Evolutionary conservation across 2,113 vertebrate genomes (phyloP), one percentile per base, ranked within the genome.

Genomic region (Triplophysa tibetana): DNA sequence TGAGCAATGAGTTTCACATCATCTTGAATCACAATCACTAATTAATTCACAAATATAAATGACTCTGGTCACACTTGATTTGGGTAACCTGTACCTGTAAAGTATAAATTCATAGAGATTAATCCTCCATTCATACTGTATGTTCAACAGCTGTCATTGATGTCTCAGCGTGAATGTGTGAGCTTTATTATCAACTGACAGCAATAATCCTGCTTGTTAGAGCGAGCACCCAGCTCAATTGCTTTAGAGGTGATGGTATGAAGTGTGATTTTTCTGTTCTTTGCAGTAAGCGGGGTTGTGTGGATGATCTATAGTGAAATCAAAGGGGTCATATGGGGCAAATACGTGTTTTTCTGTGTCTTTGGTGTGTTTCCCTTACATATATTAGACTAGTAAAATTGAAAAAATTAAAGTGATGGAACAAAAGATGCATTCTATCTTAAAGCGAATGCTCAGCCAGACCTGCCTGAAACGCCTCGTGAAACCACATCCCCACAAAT

Each of bases 131-230:
- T 5, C 16, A 11, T 23, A 9, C 67, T 52, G 67, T 45, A 72
- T 56, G 70, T 73, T 12, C n/a, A 73, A 60, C 33, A 73, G 54
- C 70, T 61, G 29, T 60, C 70, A 73, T 33, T 60, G 23, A 73
- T 24, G 41, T 73, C 70, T 41, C 6, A 41, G 54, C n/a, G 41
- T 73, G 33, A 17, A 60, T 24, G 17, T 41, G 58, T 3, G 1
- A 60, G 33, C 33, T 23, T 24, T 24, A 43, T 0, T 11, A 54
- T 60, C 54, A 73, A 33, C 16, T 73, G 17, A 72, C 14, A 60
- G 41, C 43, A 6, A 16, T n/a, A n/a, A 48, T 9, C 19, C 70
- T 1, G n/a, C 33, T 60, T 61, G 70, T 73, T 60, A 60, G n/a
- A 38, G n/a, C 19, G 23, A 29, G 26, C 1, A 29, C 26, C 26